phyloP scores from a whole-genome alignment of 2,113 vertebrate genomes.

The Phalacrocorax aristotelis region DNA sequence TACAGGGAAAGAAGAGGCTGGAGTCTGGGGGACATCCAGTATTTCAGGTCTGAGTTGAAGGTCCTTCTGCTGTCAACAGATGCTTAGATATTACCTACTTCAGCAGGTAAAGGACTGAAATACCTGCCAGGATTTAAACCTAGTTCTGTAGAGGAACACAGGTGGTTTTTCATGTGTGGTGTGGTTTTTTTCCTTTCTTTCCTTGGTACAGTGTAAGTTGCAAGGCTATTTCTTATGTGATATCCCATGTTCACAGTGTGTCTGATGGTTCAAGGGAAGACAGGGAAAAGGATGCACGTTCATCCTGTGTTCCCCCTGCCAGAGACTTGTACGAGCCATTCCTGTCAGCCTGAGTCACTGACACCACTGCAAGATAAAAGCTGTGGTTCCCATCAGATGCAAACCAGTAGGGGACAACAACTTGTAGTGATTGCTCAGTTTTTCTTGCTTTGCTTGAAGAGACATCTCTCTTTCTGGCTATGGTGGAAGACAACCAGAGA shows the following conservation, averaged over 20 bases:
- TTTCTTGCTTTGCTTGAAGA: background rate
- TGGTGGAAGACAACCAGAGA: background rate
- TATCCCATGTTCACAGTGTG: background rate
- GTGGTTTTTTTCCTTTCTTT: background rate
- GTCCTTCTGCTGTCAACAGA: background rate
- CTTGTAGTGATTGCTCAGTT: background rate
- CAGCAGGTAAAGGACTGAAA: background rate
- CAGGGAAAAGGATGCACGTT: background rate
- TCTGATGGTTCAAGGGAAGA: background rate
- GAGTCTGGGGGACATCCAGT: background rate
- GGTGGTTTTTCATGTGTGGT: no score
- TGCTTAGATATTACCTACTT: background rate
- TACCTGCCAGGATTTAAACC: background rate
- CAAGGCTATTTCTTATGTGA: rapidly evolving
- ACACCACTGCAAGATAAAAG: background rate
- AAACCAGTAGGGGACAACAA: background rate
- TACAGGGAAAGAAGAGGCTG: background rate
- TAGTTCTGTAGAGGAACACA: background rate
- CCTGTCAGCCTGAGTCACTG: background rate
- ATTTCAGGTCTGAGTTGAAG: background rate
- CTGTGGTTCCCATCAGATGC: background rate
- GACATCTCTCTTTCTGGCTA: background rate
- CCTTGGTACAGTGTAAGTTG: background rate
- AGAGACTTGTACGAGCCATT: background rate
- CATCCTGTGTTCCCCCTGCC: background rate